Evolutionary conservation across 2,113 vertebrate species (phyloP).

Genomic region (Chloebia gouldiae): DNA sequence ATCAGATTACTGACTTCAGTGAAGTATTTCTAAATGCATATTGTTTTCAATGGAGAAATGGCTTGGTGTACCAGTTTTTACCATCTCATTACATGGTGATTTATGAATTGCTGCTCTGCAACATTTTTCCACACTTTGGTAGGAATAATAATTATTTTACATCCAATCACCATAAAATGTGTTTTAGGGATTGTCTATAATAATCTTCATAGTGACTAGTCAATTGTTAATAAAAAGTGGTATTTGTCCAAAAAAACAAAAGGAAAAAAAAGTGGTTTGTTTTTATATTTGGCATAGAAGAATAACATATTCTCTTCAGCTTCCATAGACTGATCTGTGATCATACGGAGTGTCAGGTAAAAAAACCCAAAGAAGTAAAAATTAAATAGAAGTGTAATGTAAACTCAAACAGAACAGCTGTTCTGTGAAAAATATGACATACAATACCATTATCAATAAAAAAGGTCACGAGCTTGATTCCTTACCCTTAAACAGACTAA

Average conservation of each 20-base stretch:
- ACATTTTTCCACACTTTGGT: not conserved
- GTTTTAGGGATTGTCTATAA: not conserved
- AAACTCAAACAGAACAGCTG: conserved; percentile 6
- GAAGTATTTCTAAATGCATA: not conserved
- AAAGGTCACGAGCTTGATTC: conserved; percentile 7
- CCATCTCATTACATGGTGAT: not conserved
- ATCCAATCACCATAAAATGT: not conserved
- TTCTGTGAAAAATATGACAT: not conserved
- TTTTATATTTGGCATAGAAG: not conserved
- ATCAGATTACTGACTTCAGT: not conserved
- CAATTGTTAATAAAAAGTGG: not conserved
- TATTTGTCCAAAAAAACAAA: not conserved
- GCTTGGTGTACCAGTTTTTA: not conserved
- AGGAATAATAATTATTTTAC: not conserved
- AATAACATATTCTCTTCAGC: not conserved
- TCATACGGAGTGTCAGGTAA: not conserved
- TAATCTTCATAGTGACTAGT: not conserved
- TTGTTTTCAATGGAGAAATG: not conserved
- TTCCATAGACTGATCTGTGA: not conserved
- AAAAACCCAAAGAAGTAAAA: not conserved
- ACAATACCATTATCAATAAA: not conserved
- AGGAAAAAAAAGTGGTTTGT: not conserved
- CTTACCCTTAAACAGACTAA: not conserved
- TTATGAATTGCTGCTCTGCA: not conserved
- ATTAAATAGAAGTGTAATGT: not conserved